Evolutionary conservation across 2,113 vertebrate species (phyloP), one percentile per base, ranked within the genome.

Genomic region (Murina feae): DNA sequence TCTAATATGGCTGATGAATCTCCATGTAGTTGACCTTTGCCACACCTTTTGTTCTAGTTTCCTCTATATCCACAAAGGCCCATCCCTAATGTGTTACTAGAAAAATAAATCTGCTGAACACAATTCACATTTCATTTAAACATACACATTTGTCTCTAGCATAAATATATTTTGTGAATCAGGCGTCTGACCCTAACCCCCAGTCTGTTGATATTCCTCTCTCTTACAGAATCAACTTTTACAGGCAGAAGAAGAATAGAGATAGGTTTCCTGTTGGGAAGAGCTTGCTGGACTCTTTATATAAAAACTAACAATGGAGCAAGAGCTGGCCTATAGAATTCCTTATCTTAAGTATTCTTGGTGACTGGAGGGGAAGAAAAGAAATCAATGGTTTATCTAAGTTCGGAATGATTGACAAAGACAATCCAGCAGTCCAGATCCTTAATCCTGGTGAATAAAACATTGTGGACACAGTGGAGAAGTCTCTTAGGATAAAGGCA

Each of bases 301-400:
- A 1, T 12, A 95, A 88, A 35, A 83, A 86, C 2, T 71, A 91
- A 89, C 4, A 4, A 69, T 90, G 86, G 90, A 96, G 17, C 5
- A 92, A 89, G 35, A 85, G 30, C n/a, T 81, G 51, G n/a, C 32
- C 13, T 90, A 14, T 51, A 30, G 28, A 94, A 32, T 0, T 44
- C 47, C 0, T 2, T 89, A 79, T 42, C 0, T 2, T 89, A 79
- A 94, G 4, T 14, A 86, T 44, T 4, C 4, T 65, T 89, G 32
- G 68, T 89, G 4, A 58, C 66, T 87, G 21, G 32, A 78, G 9
- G 14, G 37, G 4, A 84, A 49, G 85, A 94, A 96, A 86, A 42
- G 85, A 95, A 96, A 96, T 76, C 55, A 84, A 16, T 95, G 11
- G 23, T 88, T 89, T 96, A 68, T 89, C n/a, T 86, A 94, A 91